Evolutionary conservation across 2,797 vertebrate species (phyloP).

Genomic region (Discoglossus pictus): DNA sequence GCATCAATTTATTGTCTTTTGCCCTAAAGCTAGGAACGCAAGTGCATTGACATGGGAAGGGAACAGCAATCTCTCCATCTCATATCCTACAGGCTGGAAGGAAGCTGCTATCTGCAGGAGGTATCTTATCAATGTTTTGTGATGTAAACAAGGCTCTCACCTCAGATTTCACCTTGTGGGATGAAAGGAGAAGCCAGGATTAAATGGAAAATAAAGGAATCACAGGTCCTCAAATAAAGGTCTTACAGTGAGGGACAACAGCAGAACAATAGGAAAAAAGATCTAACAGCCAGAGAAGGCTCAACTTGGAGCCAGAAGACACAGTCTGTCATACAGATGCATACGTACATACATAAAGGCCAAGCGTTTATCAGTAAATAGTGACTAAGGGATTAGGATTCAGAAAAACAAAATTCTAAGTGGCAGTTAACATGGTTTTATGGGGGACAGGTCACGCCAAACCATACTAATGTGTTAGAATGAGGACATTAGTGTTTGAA

Average conservation of each 20-base stretch:
- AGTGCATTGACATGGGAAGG: too few species aligned
- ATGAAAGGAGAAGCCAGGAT: conserved; percentile 8
- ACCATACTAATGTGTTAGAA: background rate
- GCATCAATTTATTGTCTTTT: too few species aligned
- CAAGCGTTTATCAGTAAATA: background rate
- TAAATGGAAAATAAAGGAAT: background rate
- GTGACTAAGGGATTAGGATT: background rate
- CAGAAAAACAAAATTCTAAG: too few species aligned
- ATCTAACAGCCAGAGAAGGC: conserved; percentile 16
- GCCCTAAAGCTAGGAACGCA: too few species aligned
- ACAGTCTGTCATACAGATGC: background rate
- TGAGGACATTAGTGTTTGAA: background rate
- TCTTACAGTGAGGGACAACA: conserved; percentile 30
- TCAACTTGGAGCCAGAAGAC: background rate
- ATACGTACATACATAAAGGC: background rate
- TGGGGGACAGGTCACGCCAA: too few species aligned
- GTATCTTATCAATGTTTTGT: conserved; percentile 1
- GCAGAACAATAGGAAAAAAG: conserved; percentile 20
- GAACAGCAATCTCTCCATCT: background rate
- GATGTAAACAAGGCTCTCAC: conserved; percentile 8
- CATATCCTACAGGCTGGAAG: background rate
- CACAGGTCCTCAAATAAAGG: conserved; percentile 7
- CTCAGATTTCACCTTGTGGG: background rate
- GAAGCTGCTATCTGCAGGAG: background rate
- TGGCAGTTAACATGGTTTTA: too few species aligned